Conservation (phyloP, 2,888 invertebrate species). For the Cantharis rustica region DNA sequence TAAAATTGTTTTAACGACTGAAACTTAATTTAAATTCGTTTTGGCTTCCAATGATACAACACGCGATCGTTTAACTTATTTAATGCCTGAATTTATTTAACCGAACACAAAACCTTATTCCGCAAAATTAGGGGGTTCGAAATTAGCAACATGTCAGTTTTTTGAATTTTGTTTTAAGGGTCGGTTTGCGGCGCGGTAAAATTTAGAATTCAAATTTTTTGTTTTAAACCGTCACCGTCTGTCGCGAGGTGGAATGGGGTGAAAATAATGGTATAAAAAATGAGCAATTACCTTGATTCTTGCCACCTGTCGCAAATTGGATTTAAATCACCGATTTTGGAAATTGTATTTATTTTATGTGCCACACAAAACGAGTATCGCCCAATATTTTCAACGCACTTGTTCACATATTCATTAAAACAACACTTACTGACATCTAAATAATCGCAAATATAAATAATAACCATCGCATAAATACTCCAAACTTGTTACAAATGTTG, state of each 20-base stretch:
- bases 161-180: neutral
- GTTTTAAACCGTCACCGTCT: neutral
- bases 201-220: neutral
- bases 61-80: neutral
- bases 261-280: neutral
- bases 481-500: slow-evolving; percentile 41
- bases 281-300: slow-evolving; percentile 50
- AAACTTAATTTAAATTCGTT: neutral
- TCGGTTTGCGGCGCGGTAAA: neutral
- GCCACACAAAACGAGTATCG: slow-evolving; percentile 44
- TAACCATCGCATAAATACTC: slow-evolving; percentile 52
- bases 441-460: slow-evolving; percentile 46
- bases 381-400: slow-evolving; percentile 43
- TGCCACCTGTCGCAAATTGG: slow-evolving; percentile 52
- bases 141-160: neutral
- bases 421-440: slow-evolving; percentile 45
- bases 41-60: slow-evolving; percentile 8
- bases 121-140: neutral
- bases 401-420: slow-evolving; percentile 45
- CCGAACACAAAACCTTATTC: neutral
- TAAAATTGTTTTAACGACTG: neutral
- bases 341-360: slow-evolving; percentile 28
- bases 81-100: neutral
- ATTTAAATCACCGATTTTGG: slow-evolving; percentile 44
- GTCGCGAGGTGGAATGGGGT: neutral